Evolutionary conservation across 1,140 invertebrate species (phyloP), one percentile per base, ranked within the genome.

Genomic region (Tetramorium alpestre): DNA sequence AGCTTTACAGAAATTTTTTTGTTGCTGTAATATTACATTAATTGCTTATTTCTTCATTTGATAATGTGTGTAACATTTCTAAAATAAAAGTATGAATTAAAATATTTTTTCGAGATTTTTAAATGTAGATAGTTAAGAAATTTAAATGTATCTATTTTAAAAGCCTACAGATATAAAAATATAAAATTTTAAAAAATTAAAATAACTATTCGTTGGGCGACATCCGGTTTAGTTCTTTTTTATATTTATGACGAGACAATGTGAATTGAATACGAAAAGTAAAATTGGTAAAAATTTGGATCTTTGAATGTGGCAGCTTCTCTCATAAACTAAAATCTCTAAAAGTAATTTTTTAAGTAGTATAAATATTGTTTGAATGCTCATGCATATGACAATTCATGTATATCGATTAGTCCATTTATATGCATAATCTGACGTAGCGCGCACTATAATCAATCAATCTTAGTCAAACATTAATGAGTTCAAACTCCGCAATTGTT

Each of bases 51-150:
- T 22, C 2, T 77, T 47, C 5, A 62, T 25, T 28, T 47, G 10
- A 62, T 22, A 1, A 8, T 0, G 2, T 64, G 8, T 77, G 25
- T 77, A 77, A 77, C 33, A 77, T 77, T 62, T 77, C 8, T 77
- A 77, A 77, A 77, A 77, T 77, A 77, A 77, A 77, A 64, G 6
- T 77, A 7, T 47, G 25, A 47, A 47, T 47, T 33, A 77, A 44
- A 44, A 22, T 22, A 22, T 22, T 22, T 22, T 22, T 22, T 22
- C 22, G 22, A 62, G 8, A 13, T 64, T 77, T 62, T 33, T 77
- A 8, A 58, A 47, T 60, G 11, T 41, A 75, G 13, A 25, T 41
- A 25, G 3, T 62, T 77, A 64, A 47, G 3, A 77, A 44, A 0
- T 25, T 25, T 41, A 77, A 44, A 47, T 25, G 8, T 1, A 47